Conservation (phyloP, 2,113 vertebrate species). For the Hyperoodon ampullatus region DNA sequence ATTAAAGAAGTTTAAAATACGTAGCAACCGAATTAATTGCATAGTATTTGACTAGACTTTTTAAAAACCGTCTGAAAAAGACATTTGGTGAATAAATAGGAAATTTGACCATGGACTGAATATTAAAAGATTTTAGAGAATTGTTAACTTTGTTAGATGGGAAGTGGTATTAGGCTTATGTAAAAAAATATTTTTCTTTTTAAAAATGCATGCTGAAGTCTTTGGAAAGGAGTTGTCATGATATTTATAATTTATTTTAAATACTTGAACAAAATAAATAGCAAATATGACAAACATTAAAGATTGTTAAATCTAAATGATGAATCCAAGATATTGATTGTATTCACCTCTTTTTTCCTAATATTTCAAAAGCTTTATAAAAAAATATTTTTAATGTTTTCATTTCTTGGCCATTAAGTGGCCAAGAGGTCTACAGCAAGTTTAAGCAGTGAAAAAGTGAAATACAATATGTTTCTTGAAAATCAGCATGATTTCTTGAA, state of each 20-base stretch:
- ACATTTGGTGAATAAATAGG: background rate
- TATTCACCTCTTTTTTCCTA: background rate
- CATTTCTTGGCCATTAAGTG: background rate
- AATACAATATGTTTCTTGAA: background rate
- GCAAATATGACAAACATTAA: background rate
- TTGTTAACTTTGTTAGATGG: background rate
- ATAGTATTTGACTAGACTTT: background rate
- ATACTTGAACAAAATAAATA: constrained; percentile 17
- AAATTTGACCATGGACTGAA: background rate
- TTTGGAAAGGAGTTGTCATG: background rate
- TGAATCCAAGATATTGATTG: background rate
- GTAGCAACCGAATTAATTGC: background rate
- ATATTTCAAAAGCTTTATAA: background rate
- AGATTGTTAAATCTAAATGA: background rate
- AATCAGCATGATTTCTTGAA: background rate
- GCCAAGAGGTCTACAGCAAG: background rate
- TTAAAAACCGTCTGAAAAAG: background rate
- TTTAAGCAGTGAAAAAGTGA: background rate
- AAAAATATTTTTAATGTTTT: background rate
- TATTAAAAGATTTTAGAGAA: constrained; percentile 15
- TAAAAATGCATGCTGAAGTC: background rate
- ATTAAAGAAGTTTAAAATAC: background rate
- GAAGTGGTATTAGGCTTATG: background rate
- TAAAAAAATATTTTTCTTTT: background rate
- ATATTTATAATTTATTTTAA: background rate